Evolutionary conservation across 2,797 vertebrate genomes (phyloP).

Genomic region (Dermochelys coriacea): DNA sequence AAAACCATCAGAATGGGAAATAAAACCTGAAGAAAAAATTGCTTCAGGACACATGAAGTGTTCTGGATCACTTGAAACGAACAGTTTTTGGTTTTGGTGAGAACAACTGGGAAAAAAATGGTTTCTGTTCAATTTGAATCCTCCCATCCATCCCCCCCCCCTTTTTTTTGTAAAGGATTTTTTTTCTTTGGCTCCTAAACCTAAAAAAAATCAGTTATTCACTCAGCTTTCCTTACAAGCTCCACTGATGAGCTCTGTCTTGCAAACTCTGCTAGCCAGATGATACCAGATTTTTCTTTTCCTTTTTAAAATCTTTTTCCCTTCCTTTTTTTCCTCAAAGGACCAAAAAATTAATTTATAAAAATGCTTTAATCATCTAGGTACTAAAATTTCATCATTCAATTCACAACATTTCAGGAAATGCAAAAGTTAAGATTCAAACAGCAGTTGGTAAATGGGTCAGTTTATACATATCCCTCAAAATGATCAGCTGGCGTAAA

Average conservation of each 20-base stretch:
- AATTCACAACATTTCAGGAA: not conserved
- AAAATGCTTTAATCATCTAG: not conserved
- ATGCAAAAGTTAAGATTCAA: not conserved
- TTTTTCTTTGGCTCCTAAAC: not conserved
- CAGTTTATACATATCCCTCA: not conserved
- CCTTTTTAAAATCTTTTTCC: not conserved
- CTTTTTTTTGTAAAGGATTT: not conserved
- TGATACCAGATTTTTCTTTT: not conserved
- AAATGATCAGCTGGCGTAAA: not conserved
- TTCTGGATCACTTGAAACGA: not conserved
- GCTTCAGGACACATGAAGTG: not conserved
- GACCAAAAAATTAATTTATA: not conserved
- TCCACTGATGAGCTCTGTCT: not conserved
- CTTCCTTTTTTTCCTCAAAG: not conserved
- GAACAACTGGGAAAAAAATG: too few relatives aligned
- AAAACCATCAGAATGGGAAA: not conserved
- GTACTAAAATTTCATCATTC: not conserved
- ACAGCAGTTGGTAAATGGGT: not conserved
- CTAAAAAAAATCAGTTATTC: not conserved
- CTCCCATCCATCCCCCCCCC: not conserved
- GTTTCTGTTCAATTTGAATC: not conserved
- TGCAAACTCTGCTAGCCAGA: not conserved
- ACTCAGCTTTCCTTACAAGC: not conserved
- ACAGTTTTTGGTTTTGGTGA: too few relatives aligned
- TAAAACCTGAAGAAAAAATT: not conserved